Evolutionary conservation across 2,797 vertebrate genomes (phyloP), one percentile per base, ranked within the genome.

Genomic region (Lateolabrax maculatus): DNA sequence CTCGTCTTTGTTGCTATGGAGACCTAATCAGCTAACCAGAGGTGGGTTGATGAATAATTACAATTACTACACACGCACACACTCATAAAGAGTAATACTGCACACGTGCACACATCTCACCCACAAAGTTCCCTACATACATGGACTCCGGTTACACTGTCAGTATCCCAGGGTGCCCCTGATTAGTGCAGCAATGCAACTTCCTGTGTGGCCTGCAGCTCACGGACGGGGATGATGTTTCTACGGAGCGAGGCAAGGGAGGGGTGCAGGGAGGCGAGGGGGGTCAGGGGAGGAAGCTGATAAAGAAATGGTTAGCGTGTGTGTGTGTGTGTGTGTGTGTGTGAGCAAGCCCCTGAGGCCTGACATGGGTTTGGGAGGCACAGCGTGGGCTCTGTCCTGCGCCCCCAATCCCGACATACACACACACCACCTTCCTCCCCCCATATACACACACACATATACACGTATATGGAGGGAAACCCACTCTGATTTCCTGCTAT

Each of bases 401-500:
- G 21, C 79, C 74, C 71, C 56, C 46, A 29, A 44, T 18, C 53
- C 82, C 37, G 37, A 85, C 71, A 63, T 62, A 75, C 60, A 57
- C 80, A 62, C 79, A 71, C 36, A 70, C 71, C 56, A 80, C 74
- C 69, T 76, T 52, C 71, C 53, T 71, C 37, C 73, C 37, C 52
- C 34, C 63, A 57, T 31, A 58, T 46, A 25, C 55, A 34, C 49
- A 68, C 69, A 79, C 71, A 70, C 81, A 84, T 52, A 85, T 77
- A 84, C 81, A 87, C 43, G 9, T 79, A 93, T 63, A 75, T 41
- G 66, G 82, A 89, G 91, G 89, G 88, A 90, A 93, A 92, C 94
- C 91, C 92, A 81, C 90, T 94, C 94, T 94, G 93, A 95, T 95
- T 96, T 96, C 95, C 95, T 95, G 95, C 93, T 94, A 95, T 96